Evolutionary conservation across 2,113 vertebrate species (phyloP), one percentile per base, ranked within the genome.

Genomic region (Gorsachius goisagi): DNA sequence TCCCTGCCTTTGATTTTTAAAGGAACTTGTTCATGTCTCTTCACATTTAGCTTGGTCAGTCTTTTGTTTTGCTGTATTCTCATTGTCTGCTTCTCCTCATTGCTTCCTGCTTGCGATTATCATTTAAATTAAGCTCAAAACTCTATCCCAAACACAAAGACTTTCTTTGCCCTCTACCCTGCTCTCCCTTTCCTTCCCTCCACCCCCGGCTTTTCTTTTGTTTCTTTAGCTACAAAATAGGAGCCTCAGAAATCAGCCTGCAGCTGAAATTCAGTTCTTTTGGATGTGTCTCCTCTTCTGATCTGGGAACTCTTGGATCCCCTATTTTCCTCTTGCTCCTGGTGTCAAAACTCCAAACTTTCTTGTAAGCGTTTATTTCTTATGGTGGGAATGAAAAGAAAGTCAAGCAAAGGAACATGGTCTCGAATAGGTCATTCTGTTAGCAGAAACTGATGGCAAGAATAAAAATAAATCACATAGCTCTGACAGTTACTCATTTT

Each of bases 401-500:
- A 96, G 93, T 69, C 66, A 91, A 56, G 90, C 60, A 86, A 88
- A 88, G 83, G 93, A 96, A 92, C 76, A 83, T 68, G 89, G 78
- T 97, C 91, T 96, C 14, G 39, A 97, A 93, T 94, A 97, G 97
- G 97, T 96, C 96, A 93, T 97, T 97, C 96, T 97, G 95, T 96
- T 97, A 97, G 95, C 94, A 98, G 95, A 96, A 97, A 97, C 93
- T 89, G 97, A 97, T 98, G 96, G 96, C 96, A 97, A 96, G 89
- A 97, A 97, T 97, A 97, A 98, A 98, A 98, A 98, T 98, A 98
- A 98, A 98, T 98, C 97, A 91, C 88, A 55, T 17, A 93, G 95
- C 97, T 97, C 96, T 91, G 95, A 91, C 95, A 94, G 87, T 98
- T 94, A 95, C 85, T 97, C 83, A 50, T 97, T 97, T 95, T 96